These are phyloP conservation scores for Eonycteris spelaea DNA, from an alignment of 2,113 vertebrate genomes.

Conservation along the genomic window DNA sequence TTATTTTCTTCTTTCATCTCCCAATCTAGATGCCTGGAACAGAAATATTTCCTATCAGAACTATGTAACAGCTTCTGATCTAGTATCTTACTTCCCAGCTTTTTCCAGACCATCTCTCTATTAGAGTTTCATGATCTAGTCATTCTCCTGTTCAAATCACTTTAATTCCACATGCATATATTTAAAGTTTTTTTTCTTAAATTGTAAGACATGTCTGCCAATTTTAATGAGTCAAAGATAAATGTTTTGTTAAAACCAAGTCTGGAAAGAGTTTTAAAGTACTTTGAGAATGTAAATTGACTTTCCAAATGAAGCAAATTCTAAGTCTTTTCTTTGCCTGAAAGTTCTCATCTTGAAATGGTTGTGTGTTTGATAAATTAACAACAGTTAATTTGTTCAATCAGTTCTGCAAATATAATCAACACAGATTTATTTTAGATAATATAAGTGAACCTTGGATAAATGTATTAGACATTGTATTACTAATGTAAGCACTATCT, in stretches of 20 bases:
- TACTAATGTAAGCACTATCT: background rate
- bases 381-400: background rate
- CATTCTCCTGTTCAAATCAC: background rate
- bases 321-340: background rate
- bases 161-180: background rate
- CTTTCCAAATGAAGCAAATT: background rate
- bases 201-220: background rate
- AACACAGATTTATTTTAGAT: background rate
- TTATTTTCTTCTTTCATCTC: background rate
- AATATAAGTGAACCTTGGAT: background rate
- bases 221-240: background rate
- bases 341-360: background rate
- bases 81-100: background rate
- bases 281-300: background rate
- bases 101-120: background rate
- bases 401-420: background rate
- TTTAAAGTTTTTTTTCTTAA: background rate
- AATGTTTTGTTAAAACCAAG: constrained; percentile 1
- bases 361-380: background rate
- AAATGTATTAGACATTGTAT: background rate
- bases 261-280: constrained; percentile 21
- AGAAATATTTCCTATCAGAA: background rate
- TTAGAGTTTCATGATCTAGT: background rate
- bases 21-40: background rate
- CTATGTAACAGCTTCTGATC: background rate